Base-by-base conservation (phyloP, 2,888 invertebrate species). In the Lasioglossum oenotherae region DNA sequence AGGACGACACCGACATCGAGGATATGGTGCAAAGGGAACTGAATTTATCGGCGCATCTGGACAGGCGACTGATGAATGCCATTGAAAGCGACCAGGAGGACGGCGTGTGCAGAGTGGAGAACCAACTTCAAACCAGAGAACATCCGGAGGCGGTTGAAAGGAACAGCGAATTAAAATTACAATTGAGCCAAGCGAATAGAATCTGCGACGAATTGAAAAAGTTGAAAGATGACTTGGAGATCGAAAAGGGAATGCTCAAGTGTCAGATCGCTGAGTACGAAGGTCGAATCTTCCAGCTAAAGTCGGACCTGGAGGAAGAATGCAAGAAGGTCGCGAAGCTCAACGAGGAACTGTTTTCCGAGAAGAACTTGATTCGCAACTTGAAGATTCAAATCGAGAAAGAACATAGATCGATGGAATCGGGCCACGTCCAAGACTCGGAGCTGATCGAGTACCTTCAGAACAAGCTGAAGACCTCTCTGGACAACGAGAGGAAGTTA, bases 401-500 rank as follows among this genome's bases (percentile, higher is more conserved):
- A 49, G 93, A 93, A 77, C 92, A 92, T 69, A 90, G 91, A 14
- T 85, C 89, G 4, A 91, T 91, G 35, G 88, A 91, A 38, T 81
- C 83, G 5, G 89, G 91, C 2, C 94, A 93, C 35, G 80, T 90
- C 41, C 93, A 94, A 49, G 93, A 95, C 74, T 92, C 93, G 2
- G 93, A 94, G 41, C 82, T 94, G 4, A 94, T 95, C 46, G 91
- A 93, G 90, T 91, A 91, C 87, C 67, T 95, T 69, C 93, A 95
- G 74, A 90, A 92, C 44, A 93, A 95, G 73, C 83, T 98, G 8
- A 97, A 97, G 88, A 96, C 96, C 0, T 96, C 97, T 0, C 95
- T 97, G 93, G 96, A 96, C 71, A 96, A 96, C 1, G 97, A 97
- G 91, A 95, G 96, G 64, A 96, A 97, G 88, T 94, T 97, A 57